Base-by-base conservation (phyloP, 2,888 invertebrate genomes). In the Adineta ricciae region DNA sequence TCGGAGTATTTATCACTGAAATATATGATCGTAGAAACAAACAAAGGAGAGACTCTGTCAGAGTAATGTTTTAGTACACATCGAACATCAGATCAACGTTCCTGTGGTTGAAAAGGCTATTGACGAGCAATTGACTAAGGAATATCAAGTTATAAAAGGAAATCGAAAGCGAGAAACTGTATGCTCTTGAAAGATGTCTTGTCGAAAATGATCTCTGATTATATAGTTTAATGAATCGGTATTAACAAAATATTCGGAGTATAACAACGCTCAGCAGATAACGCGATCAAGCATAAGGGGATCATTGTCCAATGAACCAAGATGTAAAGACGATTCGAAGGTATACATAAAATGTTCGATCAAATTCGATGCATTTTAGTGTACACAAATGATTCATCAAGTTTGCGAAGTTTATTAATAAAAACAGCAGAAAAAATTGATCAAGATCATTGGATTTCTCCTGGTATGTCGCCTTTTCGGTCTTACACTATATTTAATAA, bases 81-180 rank as follows among this genome's bases (percentile, higher is more conserved):
- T 95, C 64, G 92, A 95, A 88, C 94, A 94, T 88, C 96, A 96
- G 0, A 93, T 95, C 0, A 93, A 96, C 90, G 94, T 95, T 0
- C 96, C 96, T 0, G 92, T 93, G 49, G 91, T 96, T 46, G 92
- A 93, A 64, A 91, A 92, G 84, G 90, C 93, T 50, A 93, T 96
- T 84, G 91, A 93, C 49, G 92, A 93, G 27, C 95, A 96, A 91
- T 90, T 95, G 1, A 91, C 92, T 14, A 92, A 93, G 72, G 94
- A 94, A 90, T 92, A 92, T 87, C 91, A 92, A 87, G 93, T 92
- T 7, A 90, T 92, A 84, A 91, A 91, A 84, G 93, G 93, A 7
- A 91, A 92, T 87, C 88, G 90, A 36, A 91, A 92, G 87, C 90
- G 93, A 50, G 91, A 90, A 86, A 90, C 89, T 90, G 88, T 91